These are phyloP conservation scores for Rafetus swinhoei DNA, from an alignment of 2,113 vertebrate species.

Conservation along the genomic window DNA sequence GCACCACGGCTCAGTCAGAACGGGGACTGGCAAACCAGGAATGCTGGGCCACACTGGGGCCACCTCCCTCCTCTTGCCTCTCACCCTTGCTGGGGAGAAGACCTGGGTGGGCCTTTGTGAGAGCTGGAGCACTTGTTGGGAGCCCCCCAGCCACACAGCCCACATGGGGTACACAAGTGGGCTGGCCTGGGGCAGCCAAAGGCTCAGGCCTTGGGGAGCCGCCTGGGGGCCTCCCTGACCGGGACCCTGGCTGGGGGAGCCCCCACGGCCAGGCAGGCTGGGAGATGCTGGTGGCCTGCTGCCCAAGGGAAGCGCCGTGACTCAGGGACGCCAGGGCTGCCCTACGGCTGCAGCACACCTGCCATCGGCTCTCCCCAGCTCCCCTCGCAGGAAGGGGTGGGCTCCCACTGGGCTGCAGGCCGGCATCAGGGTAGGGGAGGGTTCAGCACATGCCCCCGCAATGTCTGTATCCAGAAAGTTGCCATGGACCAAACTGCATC, in stretches of 20 bases:
- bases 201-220: neutral
- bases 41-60: too few relatives aligned
- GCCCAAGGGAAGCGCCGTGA: neutral
- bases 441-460: too few relatives aligned
- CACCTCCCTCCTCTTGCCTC: too few relatives aligned
- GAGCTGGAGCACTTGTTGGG: neutral
- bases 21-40: neutral
- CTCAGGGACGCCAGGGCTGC: neutral
- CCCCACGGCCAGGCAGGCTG: neutral
- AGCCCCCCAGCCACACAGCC: neutral
- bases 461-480: neutral
- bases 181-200: neutral
- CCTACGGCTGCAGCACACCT: neutral
- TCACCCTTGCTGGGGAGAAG: too few relatives aligned
- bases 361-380: too few relatives aligned
- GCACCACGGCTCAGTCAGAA: neutral
- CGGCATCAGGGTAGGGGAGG: too few relatives aligned
- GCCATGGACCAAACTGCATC: neutral
- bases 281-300: neutral
- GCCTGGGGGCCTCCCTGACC: neutral
- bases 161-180: neutral
- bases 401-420: too few relatives aligned
- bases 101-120: too few relatives aligned
- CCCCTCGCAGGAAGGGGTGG: too few relatives aligned
- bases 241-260: too few relatives aligned